Conservation (phyloP, 2,113 vertebrate species). For the Xyliphius kryptos region DNA sequence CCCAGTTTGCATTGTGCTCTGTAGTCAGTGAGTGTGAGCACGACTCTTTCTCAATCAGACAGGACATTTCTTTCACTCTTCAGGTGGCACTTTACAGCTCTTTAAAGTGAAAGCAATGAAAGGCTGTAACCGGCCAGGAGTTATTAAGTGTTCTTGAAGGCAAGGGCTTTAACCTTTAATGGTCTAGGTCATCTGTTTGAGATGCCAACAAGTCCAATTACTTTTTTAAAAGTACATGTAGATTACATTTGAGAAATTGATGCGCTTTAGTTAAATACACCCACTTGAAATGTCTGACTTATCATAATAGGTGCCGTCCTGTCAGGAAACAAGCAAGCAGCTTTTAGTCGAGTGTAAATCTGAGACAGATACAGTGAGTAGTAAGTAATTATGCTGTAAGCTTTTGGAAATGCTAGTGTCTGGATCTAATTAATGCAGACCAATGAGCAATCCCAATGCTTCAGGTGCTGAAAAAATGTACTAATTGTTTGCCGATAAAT, state of each 20-base stretch:
- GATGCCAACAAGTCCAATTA: conserved; percentile 10
- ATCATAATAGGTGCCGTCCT: too few species aligned
- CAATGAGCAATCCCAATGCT: conserved; percentile 33
- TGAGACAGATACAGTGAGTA: conserved; percentile 23
- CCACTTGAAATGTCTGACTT: neutral
- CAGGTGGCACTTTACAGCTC: conserved; percentile 51
- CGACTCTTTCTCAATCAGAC: conserved; percentile 41
- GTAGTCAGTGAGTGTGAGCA: conserved; percentile 36
- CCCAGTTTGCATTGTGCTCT: conserved; percentile 56
- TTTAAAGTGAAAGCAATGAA: conserved; percentile 51
- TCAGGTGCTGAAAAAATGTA: conserved; percentile 44
- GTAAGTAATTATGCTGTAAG: conserved; percentile 17
- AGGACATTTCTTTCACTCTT: conserved; percentile 42
- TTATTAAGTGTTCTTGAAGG: conserved; percentile 47
- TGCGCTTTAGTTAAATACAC: conserved; percentile 3
- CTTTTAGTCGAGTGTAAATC: too few species aligned
- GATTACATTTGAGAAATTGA: neutral
- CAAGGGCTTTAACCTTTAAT: conserved; percentile 46
- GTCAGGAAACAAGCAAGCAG: too few species aligned
- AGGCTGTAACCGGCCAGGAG: conserved; percentile 38
- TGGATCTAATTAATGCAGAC: conserved; percentile 33
- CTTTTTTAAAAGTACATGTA: too few species aligned
- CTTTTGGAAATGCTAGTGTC: conserved; percentile 30
- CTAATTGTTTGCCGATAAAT: conserved; percentile 39
- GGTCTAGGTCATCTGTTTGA: conserved; percentile 33